phyloP scores from a whole-genome alignment of 2,888 invertebrate species.

The Osmoderma eremita region DNA sequence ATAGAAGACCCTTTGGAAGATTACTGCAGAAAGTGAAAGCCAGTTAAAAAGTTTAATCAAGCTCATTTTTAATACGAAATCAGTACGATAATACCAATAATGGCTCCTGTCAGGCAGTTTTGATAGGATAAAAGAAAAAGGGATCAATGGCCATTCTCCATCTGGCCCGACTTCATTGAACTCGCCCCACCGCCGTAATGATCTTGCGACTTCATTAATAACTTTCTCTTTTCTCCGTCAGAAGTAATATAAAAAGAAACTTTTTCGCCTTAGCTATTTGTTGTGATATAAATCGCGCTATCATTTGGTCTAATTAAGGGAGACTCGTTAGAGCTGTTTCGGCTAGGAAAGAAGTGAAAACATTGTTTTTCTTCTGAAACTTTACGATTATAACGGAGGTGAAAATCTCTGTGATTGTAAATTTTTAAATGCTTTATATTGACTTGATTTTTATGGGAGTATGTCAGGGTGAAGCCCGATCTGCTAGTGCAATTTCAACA shows the following conservation, averaged over 20 bases:
- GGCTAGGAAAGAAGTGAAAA: not conserved
- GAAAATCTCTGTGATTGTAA: too few species aligned
- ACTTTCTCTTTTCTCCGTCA: constrained; percentile 24
- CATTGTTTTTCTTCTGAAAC: not conserved
- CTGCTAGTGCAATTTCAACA: too few species aligned
- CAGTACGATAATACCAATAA: constrained; percentile 15
- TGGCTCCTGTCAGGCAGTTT: constrained; percentile 2
- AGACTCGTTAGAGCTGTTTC: not conserved
- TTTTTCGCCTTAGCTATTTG: constrained; percentile 22
- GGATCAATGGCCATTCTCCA: constrained; percentile 11
- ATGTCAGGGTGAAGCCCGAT: too few species aligned
- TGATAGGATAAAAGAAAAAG: constrained; percentile 17
- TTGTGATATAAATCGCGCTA: constrained; percentile 19
- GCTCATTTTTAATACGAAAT: constrained; percentile 21
- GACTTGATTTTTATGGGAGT: too few species aligned
- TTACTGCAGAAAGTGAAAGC: constrained; percentile 4
- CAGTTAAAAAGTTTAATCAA: constrained; percentile 8
- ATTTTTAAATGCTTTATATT: too few species aligned
- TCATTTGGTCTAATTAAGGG: constrained; percentile 2
- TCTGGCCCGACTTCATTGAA: constrained; percentile 15
- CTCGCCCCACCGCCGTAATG: constrained; percentile 4
- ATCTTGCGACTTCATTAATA: constrained; percentile 35
- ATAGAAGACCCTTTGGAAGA: not conserved
- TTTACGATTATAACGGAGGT: not conserved
- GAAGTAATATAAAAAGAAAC: constrained; percentile 18